Conservation (phyloP, 2,797 vertebrate species). For the Macroramphosus scolopax region DNA sequence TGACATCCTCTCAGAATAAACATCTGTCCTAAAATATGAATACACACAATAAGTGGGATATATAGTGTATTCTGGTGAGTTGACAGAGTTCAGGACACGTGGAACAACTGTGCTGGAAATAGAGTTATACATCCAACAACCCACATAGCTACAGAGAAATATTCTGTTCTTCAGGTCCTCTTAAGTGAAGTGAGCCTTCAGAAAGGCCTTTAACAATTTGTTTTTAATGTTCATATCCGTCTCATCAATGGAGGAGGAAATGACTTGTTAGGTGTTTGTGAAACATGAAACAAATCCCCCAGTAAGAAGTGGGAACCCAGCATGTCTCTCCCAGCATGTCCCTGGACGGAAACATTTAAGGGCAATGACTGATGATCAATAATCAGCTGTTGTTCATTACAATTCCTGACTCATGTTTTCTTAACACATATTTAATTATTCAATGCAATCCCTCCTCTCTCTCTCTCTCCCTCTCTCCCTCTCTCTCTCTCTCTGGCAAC, state of each 20-base stretch:
- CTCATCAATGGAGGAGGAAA: conserved; percentile 9
- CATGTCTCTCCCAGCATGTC: conserved; percentile 39
- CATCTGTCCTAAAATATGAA: too few relatives aligned
- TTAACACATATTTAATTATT: conserved; percentile 27
- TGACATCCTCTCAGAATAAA: too few relatives aligned
- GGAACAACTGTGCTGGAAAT: too few relatives aligned
- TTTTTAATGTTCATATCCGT: neutral
- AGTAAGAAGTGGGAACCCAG: too few relatives aligned
- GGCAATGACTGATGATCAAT: conserved; percentile 32
- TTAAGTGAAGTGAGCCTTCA: conserved; percentile 6
- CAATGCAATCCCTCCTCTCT: neutral
- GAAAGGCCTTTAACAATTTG: neutral
- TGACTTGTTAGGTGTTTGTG: too few relatives aligned
- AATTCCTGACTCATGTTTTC: conserved; percentile 58
- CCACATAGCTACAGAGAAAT: too few relatives aligned
- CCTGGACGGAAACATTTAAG: conserved; percentile 13
- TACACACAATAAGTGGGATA: too few relatives aligned
- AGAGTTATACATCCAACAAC: too few relatives aligned
- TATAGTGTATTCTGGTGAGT: too few relatives aligned
- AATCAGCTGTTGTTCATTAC: conserved; percentile 23
- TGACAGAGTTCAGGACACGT: too few relatives aligned
- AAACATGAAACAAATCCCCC: too few relatives aligned
- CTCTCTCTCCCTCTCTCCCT: neutral
- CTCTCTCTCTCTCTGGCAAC: conserved; percentile 18
- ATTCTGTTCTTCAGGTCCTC: too few relatives aligned